These are phyloP conservation scores for Porites lobata DNA, from an alignment of 92 coral and sea anemone genomes.

Conservation along the genomic window DNA sequence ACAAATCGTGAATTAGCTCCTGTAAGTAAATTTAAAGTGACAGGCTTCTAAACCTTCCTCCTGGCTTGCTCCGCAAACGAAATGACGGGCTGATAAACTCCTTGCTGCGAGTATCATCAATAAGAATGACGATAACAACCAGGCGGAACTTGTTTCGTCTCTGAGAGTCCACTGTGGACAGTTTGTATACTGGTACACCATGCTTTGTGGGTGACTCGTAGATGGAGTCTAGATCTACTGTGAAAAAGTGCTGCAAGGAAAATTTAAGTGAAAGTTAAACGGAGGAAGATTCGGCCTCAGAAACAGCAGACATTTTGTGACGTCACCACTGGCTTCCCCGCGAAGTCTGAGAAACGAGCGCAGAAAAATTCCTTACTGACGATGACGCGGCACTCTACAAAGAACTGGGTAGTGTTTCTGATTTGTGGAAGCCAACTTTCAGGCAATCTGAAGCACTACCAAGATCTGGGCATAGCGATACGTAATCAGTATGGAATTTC, in stretches of 20 bases:
- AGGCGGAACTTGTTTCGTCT: slow-evolving; percentile 89
- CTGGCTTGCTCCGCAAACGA: slow-evolving; percentile 67
- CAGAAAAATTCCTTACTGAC: no score
- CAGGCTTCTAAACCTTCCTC: slow-evolving; percentile 42
- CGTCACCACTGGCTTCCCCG: no score
- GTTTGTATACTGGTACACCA: slow-evolving; percentile 94
- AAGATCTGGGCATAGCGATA: no score
- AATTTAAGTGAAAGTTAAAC: not conserved
- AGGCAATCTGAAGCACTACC: no score
- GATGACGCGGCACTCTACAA: no score
- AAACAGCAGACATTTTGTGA: no score
- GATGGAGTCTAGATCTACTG: slow-evolving; percentile 94
- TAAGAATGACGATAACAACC: slow-evolving; percentile 74
- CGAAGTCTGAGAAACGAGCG: no score
- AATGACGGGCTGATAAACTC: slow-evolving; percentile 84
- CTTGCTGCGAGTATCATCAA: slow-evolving; percentile 78
- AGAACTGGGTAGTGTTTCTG: no score
- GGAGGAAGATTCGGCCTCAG: no score
- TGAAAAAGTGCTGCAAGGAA: slow-evolving; percentile 83
- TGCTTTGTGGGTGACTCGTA: slow-evolving; percentile 77
- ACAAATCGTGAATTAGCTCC: not conserved
- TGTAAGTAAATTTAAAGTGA: not conserved
- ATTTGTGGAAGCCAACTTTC: no score
- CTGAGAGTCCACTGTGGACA: slow-evolving; percentile 93
- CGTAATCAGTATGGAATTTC: no score